Base-by-base conservation (phyloP, 2,888 invertebrate genomes). In the Rhyacophila evoluta region DNA sequence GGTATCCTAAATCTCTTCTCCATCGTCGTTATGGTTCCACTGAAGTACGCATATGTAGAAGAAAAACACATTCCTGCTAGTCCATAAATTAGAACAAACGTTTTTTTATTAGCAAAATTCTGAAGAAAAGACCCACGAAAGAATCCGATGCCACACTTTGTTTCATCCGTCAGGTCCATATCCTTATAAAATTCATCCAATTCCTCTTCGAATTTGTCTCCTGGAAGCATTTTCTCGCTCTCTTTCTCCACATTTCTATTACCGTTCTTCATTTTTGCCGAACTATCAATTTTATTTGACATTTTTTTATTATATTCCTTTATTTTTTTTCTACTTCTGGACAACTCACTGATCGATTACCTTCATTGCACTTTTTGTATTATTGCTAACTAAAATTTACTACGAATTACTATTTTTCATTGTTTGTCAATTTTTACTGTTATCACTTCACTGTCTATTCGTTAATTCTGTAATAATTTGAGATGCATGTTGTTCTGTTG, bases 1-100 rank as follows among this genome's bases (percentile, higher is more conserved):
- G 93, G 93, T 84, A 94, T 93, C 85, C 93, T 93, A 84, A 93
- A 94, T 83, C 94, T 88, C 84, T 94, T 94, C 85, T 94, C 94
- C 81, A 94, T 88, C 1, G 94, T 94, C 73, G 94, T 93, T 79
- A 94, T 93, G 29, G 93, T 93, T n/a, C 93, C 94, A 84, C 92
- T 93, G 83, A 93, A 94, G 84, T 94, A 94, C 2, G 93, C 91
- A 84, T 91, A 93, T 79, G 92, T 92, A 83, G 94, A 93, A 19
- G 92, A 91, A 84, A 92, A 93, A 77, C 93, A 89, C 84, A 93
- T 93, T 1, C 93, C 94, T 4, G 93, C 89, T 39, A 93, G 86
- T 37, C 93, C 93, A 83, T 93, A 94, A 0, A 93, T 87, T 81
- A 92, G 86, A 2, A 93, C 90, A 83, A 91, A 91, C 10, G 88